phyloP scores from a whole-genome alignment of 2,888 invertebrate genomes.

The Nebria salina region DNA sequence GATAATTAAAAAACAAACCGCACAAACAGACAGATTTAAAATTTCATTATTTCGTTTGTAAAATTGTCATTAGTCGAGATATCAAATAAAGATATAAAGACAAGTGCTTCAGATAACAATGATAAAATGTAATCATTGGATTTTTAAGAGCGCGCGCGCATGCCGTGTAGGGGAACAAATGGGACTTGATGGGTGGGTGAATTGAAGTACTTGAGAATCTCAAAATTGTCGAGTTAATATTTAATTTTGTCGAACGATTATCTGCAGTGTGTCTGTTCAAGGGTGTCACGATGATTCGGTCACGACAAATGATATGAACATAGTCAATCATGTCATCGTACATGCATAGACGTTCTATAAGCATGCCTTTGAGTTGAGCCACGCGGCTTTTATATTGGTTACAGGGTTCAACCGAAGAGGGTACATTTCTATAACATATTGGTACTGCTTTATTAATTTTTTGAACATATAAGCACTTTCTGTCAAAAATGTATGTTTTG shows the following conservation, averaged over 20 bases:
- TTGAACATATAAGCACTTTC: neutral
- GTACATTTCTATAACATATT: neutral
- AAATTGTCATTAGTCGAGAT: neutral
- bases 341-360: neutral
- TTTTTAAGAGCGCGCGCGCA: neutral
- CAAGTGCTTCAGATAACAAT: constrained; percentile 20
- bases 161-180: too few species aligned
- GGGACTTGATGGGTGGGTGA: neutral
- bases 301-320: constrained; percentile 60
- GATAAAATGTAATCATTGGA: constrained; percentile 29
- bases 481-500: neutral
- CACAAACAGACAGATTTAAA: neutral
- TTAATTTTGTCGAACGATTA: constrained; percentile 29
- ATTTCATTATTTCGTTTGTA: neutral
- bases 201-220: neutral
- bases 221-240: constrained; percentile 30
- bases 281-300: constrained; percentile 23
- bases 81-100: neutral
- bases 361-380: constrained; percentile 28
- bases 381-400: constrained; percentile 3
- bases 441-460: neutral
- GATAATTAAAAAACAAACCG: neutral
- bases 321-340: constrained; percentile 60
- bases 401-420: neutral
- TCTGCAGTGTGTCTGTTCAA: constrained; percentile 4